Percentiles rank a stretch among this genome's conserved stretches.
Evolutionary conservation across 2,797 vertebrate genomes (phyloP).

Genomic region (Argyrosomus regius): DNA sequence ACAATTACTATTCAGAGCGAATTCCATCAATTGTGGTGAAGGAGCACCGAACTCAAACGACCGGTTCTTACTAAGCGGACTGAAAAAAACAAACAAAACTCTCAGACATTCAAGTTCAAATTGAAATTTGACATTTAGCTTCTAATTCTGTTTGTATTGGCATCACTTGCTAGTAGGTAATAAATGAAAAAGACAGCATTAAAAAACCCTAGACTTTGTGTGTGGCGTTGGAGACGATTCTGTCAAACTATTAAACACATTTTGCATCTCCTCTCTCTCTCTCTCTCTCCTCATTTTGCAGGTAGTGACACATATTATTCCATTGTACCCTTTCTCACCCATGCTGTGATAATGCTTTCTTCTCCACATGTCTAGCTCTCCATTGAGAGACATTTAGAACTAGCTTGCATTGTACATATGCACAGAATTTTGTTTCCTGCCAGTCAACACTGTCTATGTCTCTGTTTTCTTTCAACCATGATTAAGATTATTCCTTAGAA

Average conservation of each 20-base stretch:
- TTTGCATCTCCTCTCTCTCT: neutral
- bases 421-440: neutral
- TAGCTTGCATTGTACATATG: neutral
- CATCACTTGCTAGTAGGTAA: neutral
- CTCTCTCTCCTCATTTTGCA: neutral
- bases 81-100: neutral
- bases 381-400: neutral
- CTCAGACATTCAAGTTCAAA: neutral
- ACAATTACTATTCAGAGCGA: neutral
- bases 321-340: neutral
- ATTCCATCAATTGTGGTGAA: neutral
- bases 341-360: neutral
- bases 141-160: neutral
- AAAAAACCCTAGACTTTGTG: neutral
- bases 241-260: neutral
- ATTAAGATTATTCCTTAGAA: no score
- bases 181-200: neutral
- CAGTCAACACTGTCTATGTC: no score
- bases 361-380: neutral
- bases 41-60: neutral
- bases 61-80: neutral
- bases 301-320: neutral
- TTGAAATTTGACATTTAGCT: neutral
- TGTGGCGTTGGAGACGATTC: neutral
- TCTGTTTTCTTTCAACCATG: no score